phyloP scores from a whole-genome alignment of 37 sponge, comb jelly and placozoan species.

The Mnemiopsis leidyi region DNA sequence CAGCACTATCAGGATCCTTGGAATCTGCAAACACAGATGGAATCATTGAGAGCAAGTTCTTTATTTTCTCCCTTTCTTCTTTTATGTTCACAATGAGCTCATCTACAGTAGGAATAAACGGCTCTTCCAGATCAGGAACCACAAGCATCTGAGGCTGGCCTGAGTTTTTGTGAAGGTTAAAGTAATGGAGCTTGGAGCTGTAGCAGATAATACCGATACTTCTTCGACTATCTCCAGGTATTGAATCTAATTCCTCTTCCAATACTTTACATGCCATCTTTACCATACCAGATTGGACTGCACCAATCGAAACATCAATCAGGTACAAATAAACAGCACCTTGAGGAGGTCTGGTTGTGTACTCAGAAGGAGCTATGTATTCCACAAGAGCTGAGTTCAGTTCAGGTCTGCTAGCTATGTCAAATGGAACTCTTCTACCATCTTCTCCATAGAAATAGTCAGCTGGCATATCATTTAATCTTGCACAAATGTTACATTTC shows the following conservation, averaged over 20 bases:
- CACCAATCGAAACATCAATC: slow-evolving; percentile 82
- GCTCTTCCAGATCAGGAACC: slow-evolving; percentile 81
- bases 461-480: slow-evolving; percentile 76
- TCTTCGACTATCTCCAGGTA: slow-evolving; percentile 92
- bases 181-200: slow-evolving; percentile 86
- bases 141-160: slow-evolving; percentile 94
- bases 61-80: slow-evolving; percentile 72
- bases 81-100: slow-evolving; percentile 87
- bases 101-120: slow-evolving; percentile 87
- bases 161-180: slow-evolving; percentile 75
- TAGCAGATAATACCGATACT: slow-evolving; percentile 86
- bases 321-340: slow-evolving; percentile 86
- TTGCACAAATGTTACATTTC: slow-evolving; percentile 94
- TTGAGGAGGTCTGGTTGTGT: slow-evolving; percentile 91
- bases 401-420: slow-evolving; percentile 69
- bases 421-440: slow-evolving; percentile 48
- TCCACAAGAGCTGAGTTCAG: slow-evolving; percentile 77
- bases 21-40: slow-evolving; percentile 84
- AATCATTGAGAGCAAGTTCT: slow-evolving; percentile 78
- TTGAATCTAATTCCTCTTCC: slow-evolving; percentile 70
- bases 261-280: slow-evolving; percentile 73
- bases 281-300: slow-evolving; percentile 76
- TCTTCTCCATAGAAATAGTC: slow-evolving; percentile 59
- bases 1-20: slow-evolving; percentile 72
- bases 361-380: slow-evolving; percentile 95